These are phyloP conservation scores for Zelostemma sp. DNA, from an alignment of 1,140 invertebrate genomes.

Conservation along the genomic window DNA sequence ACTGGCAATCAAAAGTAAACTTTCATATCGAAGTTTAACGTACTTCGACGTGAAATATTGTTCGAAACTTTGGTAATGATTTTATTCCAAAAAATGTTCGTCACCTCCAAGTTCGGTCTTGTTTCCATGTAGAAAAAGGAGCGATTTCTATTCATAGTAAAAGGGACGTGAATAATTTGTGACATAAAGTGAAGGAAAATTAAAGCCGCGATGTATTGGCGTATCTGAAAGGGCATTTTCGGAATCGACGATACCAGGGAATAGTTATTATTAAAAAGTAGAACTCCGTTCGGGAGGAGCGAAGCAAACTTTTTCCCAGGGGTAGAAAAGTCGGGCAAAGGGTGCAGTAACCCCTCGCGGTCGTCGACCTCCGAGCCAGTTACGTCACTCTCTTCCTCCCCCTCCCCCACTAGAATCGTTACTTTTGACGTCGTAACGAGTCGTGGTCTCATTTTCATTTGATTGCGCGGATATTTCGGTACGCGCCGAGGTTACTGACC, in stretches of 20 bases:
- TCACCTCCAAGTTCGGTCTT: too few relatives aligned
- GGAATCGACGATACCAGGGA: slow-evolving; percentile 4
- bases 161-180: too few relatives aligned
- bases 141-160: too few relatives aligned
- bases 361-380: slow-evolving; percentile 64
- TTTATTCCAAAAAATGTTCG: too few relatives aligned
- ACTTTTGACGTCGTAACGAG: slow-evolving; percentile 71
- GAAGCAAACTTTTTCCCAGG: slow-evolving; percentile 22
- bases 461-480: slow-evolving; percentile 69
- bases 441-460: slow-evolving; percentile 72
- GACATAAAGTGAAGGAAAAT: too few relatives aligned
- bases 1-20: too few relatives aligned
- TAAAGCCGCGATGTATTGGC: too few relatives aligned
- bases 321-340: slow-evolving; percentile 56
- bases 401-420: slow-evolving; percentile 50
- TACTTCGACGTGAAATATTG: too few relatives aligned
- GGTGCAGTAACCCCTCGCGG: slow-evolving; percentile 67
- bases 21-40: too few relatives aligned
- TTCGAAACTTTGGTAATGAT: too few relatives aligned
- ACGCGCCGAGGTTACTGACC: slow-evolving; percentile 65
- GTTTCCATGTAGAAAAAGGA: too few relatives aligned
- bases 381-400: slow-evolving; percentile 58
- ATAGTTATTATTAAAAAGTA: slow-evolving; percentile 20
- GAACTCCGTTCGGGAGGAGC: slow-evolving; percentile 5
- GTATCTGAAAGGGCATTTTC: too few relatives aligned